Evolutionary conservation across 1,140 invertebrate species (phyloP).

Genomic region (Vanessa atalanta): DNA sequence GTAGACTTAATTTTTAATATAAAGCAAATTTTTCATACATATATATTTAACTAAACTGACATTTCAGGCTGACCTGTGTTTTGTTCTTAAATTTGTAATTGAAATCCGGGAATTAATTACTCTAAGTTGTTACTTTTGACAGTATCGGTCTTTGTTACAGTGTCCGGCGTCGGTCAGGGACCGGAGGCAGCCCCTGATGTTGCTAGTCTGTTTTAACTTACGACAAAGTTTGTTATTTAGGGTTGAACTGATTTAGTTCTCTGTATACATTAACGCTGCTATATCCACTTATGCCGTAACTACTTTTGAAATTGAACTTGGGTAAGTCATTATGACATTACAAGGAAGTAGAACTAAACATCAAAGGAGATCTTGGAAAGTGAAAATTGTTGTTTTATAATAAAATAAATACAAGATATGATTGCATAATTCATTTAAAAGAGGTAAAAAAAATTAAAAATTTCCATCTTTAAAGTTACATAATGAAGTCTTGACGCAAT

Average conservation of each 20-base stretch:
- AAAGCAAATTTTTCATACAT: not conserved
- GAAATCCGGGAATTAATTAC: constrained; percentile 6
- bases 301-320: no score
- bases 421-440: no score
- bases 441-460: no score
- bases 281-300: no score
- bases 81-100: constrained; percentile 18
- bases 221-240: constrained; percentile 8
- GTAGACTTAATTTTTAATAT: not conserved
- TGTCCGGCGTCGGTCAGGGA: constrained; percentile 8
- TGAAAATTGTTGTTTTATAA: no score
- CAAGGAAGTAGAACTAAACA: no score
- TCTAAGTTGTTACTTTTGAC: constrained; percentile 10
- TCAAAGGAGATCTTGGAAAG: no score
- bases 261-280: not conserved
- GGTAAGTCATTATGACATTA: no score
- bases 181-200: not conserved
- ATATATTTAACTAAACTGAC: not conserved
- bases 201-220: constrained; percentile 1
- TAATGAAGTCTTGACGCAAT: no score
- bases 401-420: no score
- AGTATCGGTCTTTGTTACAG: constrained; percentile 11
- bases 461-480: no score
- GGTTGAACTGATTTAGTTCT: not conserved
- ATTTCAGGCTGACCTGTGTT: constrained; percentile 4